Conservation (phyloP, 2,113 vertebrate species). For the Cettia cetti region DNA sequence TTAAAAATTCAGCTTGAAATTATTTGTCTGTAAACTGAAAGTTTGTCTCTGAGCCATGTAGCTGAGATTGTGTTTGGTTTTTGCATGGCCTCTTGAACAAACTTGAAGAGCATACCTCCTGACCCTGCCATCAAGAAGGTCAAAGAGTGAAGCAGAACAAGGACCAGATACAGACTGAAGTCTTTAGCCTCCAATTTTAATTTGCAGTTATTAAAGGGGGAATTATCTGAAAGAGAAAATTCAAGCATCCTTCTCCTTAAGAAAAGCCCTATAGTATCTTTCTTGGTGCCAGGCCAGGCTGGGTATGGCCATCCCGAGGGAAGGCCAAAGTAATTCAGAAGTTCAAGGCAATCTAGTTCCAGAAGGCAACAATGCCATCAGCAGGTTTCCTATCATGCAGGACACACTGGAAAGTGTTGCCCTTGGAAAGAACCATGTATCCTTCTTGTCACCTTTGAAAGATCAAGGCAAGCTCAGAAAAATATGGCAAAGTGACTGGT, state of each 20-base stretch:
- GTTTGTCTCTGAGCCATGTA: accelerated
- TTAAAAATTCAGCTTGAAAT: background rate
- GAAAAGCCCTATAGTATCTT: background rate
- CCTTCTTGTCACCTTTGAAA: background rate
- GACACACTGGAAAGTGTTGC: background rate
- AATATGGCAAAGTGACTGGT: background rate
- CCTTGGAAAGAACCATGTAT: background rate
- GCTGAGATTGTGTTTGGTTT: background rate
- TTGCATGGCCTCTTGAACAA: background rate
- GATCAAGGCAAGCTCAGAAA: background rate
- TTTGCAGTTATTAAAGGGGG: background rate
- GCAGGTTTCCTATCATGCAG: background rate
- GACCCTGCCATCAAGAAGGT: accelerated
- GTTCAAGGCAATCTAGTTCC: background rate
- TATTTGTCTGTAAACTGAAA: background rate
- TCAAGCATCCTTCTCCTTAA: background rate
- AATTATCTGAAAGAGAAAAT: background rate
- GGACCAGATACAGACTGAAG: background rate
- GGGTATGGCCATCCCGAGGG: background rate
- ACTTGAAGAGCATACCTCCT: background rate
- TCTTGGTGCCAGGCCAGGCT: background rate
- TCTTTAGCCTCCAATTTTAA: background rate
- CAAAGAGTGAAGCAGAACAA: background rate
- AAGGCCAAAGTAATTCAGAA: background rate
- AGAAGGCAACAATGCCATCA: background rate